Evolutionary conservation across 2,888 invertebrate species (phyloP), one percentile per base, ranked within the genome.

Genomic region (Platypus cylindrus): DNA sequence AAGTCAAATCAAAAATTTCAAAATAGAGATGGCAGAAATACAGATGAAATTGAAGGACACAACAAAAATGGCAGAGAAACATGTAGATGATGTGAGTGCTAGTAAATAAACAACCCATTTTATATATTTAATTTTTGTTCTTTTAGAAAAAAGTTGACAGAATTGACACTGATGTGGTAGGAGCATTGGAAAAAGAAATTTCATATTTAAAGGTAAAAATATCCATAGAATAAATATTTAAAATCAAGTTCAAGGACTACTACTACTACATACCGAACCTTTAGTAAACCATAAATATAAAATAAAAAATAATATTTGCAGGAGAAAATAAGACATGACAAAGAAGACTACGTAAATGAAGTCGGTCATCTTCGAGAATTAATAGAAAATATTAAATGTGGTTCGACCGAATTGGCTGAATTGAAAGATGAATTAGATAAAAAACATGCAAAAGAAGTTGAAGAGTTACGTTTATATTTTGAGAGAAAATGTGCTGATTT

Each of bases 401-500:
- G 72, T 2, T 67, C 68, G 35, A 65, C 63, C 0, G 71, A 71
- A 37, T 57, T 78, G 13, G 63, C 68, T 8, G 65, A 66, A 11
- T 47, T 77, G 26, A 63, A 69, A 34, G 58, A 65, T 17, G 79
- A 79, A 49, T 57, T 81, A 17, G 73, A 74, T 34, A 53, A 60
- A 3, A 74, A 75, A 49, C 82, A 85, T 59, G 67, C 74, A 20
- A 73, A 72, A 43, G 80, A 85, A 56, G 77, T 85, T 75, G 82
- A 82, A 55, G 77, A 83, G 52, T 56, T 85, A 34, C 66, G 84
- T 28, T 78, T 72, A 7, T 85, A 84, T 51, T 85, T 83, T 52
- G 85, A 85, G 52, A 70, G 76, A 51, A 83, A 82, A 53, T 85
- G 83, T 53, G 69, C 75, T 1, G 81, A 84, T 49, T 69, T 85